Evolutionary conservation across 2,113 vertebrate species (phyloP).

Genomic region (Chroicocephalus ridibundus): DNA sequence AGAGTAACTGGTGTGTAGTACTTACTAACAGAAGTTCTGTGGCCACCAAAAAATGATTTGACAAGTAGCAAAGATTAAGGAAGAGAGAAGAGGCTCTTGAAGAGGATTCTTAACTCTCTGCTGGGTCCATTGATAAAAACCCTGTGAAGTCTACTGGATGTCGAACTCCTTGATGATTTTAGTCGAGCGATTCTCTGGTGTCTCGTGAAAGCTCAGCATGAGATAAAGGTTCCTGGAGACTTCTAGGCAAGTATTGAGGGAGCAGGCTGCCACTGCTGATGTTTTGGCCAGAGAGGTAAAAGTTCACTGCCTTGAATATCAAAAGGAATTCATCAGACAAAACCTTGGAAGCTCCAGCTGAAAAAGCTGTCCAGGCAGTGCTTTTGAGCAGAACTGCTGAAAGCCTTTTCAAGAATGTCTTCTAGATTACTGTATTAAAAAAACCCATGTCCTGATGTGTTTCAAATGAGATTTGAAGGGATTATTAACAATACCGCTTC

Average conservation of each 20-base stretch:
- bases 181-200: background rate
- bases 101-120: slow-evolving; percentile 50
- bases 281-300: slow-evolving; percentile 12
- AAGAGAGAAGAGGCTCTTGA: slow-evolving; percentile 7
- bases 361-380: background rate
- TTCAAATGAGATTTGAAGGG: background rate
- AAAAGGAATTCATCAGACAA: slow-evolving; percentile 10
- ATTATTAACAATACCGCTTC: background rate
- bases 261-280: background rate
- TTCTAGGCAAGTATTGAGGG: background rate
- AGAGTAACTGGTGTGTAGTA: background rate
- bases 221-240: slow-evolving; percentile 35
- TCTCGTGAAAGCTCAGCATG: slow-evolving; percentile 47
- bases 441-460: background rate
- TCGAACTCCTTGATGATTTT: slow-evolving; percentile 42
- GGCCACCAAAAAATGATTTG: slow-evolving; percentile 1
- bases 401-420: background rate
- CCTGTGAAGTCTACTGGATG: slow-evolving; percentile 26
- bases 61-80: slow-evolving; percentile 28
- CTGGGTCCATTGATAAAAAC: slow-evolving; percentile 45
- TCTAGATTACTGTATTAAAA: background rate
- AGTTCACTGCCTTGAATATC: slow-evolving; percentile 6
- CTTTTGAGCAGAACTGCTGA: background rate
- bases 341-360: background rate
- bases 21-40: slow-evolving; percentile 3